phyloP scores from a whole-genome alignment of 1,140 invertebrate genomes.

The Ceratina calcarata region DNA sequence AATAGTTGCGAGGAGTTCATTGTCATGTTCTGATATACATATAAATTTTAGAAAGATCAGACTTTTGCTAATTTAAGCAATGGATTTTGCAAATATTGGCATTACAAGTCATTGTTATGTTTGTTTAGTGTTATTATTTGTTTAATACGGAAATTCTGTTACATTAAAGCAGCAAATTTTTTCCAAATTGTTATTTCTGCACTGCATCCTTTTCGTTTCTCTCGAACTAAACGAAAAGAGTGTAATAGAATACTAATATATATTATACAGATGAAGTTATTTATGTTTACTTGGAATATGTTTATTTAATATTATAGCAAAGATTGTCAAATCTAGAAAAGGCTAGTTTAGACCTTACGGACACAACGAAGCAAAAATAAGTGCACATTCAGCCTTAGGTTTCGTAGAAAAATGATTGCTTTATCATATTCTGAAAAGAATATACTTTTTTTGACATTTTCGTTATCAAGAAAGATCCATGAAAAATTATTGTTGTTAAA shows the following conservation, averaged over 20 bases:
- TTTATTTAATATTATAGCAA: slow-evolving; percentile 20
- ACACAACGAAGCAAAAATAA: slow-evolving; percentile 21
- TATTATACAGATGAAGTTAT: slow-evolving; percentile 48
- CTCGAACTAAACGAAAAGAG: slow-evolving; percentile 21
- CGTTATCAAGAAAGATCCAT: too few species aligned
- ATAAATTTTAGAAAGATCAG: slow-evolving; percentile 6
- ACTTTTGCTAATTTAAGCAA: slow-evolving; percentile 11
- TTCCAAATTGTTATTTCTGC: slow-evolving; percentile 9
- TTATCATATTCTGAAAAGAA: too few species aligned
- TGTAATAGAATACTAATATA: slow-evolving; percentile 20
- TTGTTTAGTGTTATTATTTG: slow-evolving; percentile 34
- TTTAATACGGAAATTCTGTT: slow-evolving; percentile 20
- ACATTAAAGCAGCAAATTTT: slow-evolving; percentile 11
- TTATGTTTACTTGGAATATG: slow-evolving; percentile 6
- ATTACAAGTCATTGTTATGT: slow-evolving; percentile 18
- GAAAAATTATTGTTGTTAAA: slow-evolving; percentile 6
- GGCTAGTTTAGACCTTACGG: slow-evolving; percentile 33
- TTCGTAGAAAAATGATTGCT: neutral
- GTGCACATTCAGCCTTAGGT: slow-evolving; percentile 33
- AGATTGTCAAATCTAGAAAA: slow-evolving; percentile 27
- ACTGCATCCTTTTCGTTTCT: neutral
- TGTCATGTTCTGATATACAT: slow-evolving; percentile 6
- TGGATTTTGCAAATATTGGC: neutral
- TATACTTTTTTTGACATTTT: too few species aligned
- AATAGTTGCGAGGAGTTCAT: neutral